These are phyloP conservation scores for Ptychochromis oligacanthus DNA, from an alignment of 2,113 vertebrate species.

Conservation along the genomic window DNA sequence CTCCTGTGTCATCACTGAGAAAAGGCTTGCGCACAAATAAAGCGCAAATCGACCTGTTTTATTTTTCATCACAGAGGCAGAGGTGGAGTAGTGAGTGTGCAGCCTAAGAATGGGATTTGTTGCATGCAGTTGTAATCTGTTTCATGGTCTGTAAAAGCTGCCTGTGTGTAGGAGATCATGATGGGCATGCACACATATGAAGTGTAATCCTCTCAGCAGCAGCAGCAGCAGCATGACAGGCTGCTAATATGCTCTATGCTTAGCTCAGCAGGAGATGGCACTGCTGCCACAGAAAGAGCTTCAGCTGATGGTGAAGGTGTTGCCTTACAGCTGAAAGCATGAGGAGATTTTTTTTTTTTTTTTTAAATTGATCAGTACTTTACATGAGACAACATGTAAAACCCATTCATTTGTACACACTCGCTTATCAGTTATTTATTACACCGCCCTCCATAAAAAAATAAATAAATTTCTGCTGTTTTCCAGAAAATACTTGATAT, in stretches of 20 bases:
- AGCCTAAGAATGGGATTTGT: background rate
- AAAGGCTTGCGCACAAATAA: background rate
- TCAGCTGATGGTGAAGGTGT: background rate
- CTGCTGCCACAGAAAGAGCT: slow-evolving; percentile 41
- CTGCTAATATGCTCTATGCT: slow-evolving; percentile 61
- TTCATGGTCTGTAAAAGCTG: background rate
- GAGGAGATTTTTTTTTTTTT: background rate
- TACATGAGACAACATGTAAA: background rate
- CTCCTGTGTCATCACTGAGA: background rate
- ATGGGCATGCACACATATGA: slow-evolving; percentile 13
- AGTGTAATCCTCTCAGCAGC: slow-evolving; percentile 60
- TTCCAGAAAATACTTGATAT: too few species aligned
- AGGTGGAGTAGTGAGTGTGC: background rate
- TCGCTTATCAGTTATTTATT: background rate
- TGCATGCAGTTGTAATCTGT: background rate
- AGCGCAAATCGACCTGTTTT: background rate
- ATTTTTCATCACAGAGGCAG: background rate
- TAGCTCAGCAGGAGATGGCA: slow-evolving; percentile 73
- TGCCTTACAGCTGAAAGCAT: background rate
- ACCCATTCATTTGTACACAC: background rate
- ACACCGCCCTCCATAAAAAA: too few species aligned
- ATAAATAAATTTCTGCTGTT: too few species aligned
- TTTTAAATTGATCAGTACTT: background rate
- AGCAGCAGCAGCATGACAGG: slow-evolving; percentile 44
- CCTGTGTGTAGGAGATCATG: background rate